Base-by-base conservation (phyloP, 2,113 vertebrate genomes). In the Phoenicopterus ruber region DNA sequence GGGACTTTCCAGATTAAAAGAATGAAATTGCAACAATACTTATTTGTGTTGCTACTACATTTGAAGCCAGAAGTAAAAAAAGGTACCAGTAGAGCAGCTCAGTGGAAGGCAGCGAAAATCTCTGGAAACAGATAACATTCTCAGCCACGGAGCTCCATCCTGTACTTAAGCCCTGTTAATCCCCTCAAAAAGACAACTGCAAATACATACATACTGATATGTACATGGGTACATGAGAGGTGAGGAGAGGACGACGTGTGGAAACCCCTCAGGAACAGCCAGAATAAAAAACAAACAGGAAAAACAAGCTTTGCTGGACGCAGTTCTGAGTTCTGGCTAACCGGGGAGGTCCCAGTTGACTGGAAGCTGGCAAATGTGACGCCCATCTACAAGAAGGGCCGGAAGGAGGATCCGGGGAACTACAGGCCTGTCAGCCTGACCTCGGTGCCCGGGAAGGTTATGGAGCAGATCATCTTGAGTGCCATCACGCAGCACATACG, bases 91-190 rank as follows among this genome's bases (percentile, higher is more conserved):
- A 82, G 9, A 22, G 54, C 70, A 89, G 54, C 40, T 61, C 65
- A 84, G 70, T 79, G 54, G 62, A 96, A 95, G 70, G 91, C 20
- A 94, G 36, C 57, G 52, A 80, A 94, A 94, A 91, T 52, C n/a
- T 76, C 70, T 90, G 40, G 49, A 54, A 91, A 76, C 5, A 94
- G 95, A 91, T 91, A 96, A 95, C 78, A 91, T 97, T 96, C 61
- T 90, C 52, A 61, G 52, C 34, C 7, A 3, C 44, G 74, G 44
- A 84, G 72, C 13, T 34, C 29, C 44, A n/a, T 87, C 94, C 81
- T 79, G 21, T 61, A 82, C n/a, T 89, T 93, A 94, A 94, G 1
- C 10, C n/a, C 42, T 62, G 55, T 66, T 95, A 96, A 96, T 89
- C 18, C 89, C 73, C 76, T 85, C 62, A 67, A 57, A 94, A 91